Evolutionary conservation across 2,797 vertebrate genomes (phyloP).

Genomic region (Columba guinea): DNA sequence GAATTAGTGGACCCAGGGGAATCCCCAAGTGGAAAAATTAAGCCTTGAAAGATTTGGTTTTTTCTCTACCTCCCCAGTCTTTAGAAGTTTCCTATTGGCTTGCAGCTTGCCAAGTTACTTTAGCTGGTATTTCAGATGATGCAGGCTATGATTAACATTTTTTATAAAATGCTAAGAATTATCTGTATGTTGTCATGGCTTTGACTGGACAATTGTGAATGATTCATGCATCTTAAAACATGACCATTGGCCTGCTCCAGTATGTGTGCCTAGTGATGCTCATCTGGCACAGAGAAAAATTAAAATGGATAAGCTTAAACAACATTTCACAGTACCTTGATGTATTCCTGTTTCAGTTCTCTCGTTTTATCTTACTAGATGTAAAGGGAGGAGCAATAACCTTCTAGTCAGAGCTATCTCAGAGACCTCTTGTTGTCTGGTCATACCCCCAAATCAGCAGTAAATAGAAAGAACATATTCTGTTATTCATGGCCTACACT

Average conservation of each 20-base stretch:
- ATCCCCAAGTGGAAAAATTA: not conserved
- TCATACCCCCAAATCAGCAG: not conserved
- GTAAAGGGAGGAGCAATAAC: not conserved
- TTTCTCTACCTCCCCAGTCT: accelerated
- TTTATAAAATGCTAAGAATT: not conserved
- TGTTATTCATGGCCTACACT: not conserved
- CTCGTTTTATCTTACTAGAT: not conserved
- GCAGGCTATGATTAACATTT: not conserved
- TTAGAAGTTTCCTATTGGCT: not conserved
- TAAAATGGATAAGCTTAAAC: not conserved
- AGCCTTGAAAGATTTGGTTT: not conserved
- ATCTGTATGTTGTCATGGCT: not conserved
- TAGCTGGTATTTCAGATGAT: not conserved
- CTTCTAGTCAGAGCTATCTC: not conserved
- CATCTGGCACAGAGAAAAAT: not conserved
- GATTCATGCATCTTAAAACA: not conserved
- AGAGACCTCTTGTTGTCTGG: not conserved
- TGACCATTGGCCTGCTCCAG: not conserved
- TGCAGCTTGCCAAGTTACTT: not conserved
- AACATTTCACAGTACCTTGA: not conserved
- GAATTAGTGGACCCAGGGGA: not conserved
- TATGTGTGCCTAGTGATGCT: not conserved
- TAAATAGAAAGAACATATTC: not conserved
- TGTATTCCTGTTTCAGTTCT: not conserved
- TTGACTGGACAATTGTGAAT: not conserved